A percentile compares a stretch with the other conserved stretches of the same genome.
Conservation (phyloP, 2,113 vertebrate genomes). For the Oncorhynchus nerka region DNA sequence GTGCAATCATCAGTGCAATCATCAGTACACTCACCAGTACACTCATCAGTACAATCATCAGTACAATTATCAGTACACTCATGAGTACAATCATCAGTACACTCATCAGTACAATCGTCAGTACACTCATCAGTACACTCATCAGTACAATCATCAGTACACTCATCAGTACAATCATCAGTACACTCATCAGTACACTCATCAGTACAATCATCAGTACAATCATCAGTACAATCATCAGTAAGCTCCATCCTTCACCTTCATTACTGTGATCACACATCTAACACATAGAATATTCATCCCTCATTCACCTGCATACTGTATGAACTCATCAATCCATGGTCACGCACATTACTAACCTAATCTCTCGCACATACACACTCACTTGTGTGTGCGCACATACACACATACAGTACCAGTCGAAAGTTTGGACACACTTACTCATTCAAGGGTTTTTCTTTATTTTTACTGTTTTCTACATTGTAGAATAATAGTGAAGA, state of each 20-base stretch:
- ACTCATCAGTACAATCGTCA: background rate
- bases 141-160: background rate
- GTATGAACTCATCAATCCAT: background rate
- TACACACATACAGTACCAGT: too few relatives aligned
- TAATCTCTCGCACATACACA: background rate
- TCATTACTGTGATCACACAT: background rate
- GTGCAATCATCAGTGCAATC: too few relatives aligned
- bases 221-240: background rate
- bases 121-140: background rate
- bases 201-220: background rate
- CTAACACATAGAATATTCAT: background rate
- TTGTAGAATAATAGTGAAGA: too few relatives aligned
- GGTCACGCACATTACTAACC: background rate
- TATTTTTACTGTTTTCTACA: too few relatives aligned
- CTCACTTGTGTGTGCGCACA: background rate
- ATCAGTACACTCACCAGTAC: too few relatives aligned
- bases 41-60: too few relatives aligned
- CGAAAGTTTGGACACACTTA: too few relatives aligned
- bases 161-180: too few relatives aligned
- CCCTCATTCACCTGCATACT: background rate
- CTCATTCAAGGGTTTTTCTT: background rate
- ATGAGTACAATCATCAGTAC: too few relatives aligned
- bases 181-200: background rate
- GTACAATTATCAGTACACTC: too few relatives aligned
- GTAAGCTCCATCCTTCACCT: background rate